Evolutionary conservation across 2,113 vertebrate species (phyloP).

Genomic region (Orycteropus afer): DNA sequence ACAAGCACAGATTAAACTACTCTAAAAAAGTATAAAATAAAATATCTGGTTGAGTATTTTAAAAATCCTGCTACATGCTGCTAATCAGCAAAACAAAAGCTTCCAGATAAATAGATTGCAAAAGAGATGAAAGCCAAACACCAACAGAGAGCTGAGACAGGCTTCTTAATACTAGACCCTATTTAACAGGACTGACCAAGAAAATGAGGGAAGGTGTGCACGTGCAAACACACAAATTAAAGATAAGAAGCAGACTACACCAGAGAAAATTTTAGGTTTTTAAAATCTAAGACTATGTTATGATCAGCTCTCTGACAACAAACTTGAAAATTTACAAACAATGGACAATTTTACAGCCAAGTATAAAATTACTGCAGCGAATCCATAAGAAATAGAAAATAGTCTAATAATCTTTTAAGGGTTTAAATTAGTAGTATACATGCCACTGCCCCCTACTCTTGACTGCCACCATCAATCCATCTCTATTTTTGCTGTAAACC

Average conservation of each 20-base stretch:
- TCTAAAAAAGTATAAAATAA: neutral
- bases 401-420: neutral
- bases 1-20: neutral
- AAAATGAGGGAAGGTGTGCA: neutral
- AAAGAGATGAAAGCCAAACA: neutral
- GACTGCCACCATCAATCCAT: neutral
- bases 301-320: neutral
- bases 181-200: neutral
- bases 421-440: neutral
- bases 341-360: neutral
- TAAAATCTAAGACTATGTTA: constrained; percentile 5
- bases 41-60: neutral
- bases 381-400: neutral
- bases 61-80: neutral
- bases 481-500: neutral
- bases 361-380: neutral
- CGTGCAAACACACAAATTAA: neutral
- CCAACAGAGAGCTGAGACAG: neutral
- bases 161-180: neutral
- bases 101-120: neutral
- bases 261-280: neutral
- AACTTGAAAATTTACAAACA: neutral
- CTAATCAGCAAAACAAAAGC: neutral
- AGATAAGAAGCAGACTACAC: neutral
- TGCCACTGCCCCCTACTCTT: neutral